These are phyloP conservation scores for Luehdorfia chinensis DNA, from an alignment of 1,140 invertebrate genomes.

Conservation along the genomic window DNA sequence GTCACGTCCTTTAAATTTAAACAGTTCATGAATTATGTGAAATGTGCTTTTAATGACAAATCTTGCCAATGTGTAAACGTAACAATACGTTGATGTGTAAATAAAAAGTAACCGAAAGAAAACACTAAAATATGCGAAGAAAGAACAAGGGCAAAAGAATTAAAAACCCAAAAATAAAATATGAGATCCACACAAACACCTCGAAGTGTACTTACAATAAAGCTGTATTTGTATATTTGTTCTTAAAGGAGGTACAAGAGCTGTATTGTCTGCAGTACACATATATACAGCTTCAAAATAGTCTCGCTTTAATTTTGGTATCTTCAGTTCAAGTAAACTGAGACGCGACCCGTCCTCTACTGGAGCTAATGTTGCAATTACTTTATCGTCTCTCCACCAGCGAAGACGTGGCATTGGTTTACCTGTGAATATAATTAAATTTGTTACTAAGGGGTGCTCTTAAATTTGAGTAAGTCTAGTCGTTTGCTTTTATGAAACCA, in stretches of 20 bases:
- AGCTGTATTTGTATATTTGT: slow-evolving; percentile 86
- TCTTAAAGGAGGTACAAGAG: slow-evolving; percentile 79
- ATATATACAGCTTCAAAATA: slow-evolving; percentile 91
- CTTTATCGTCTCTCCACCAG: slow-evolving; percentile 88
- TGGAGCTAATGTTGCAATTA: slow-evolving; percentile 66
- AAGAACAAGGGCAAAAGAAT: too few species aligned
- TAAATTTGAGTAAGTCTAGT: not conserved
- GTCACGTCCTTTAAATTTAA: slow-evolving; percentile 18
- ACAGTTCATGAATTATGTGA: not conserved
- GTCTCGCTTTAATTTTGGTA: slow-evolving; percentile 73
- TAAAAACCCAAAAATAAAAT: not conserved
- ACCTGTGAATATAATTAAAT: slow-evolving; percentile 76
- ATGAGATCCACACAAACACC: not conserved
- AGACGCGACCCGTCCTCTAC: slow-evolving; percentile 52
- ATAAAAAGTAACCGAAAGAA: too few species aligned
- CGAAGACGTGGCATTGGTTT: slow-evolving; percentile 85
- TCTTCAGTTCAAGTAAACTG: slow-evolving; percentile 51
- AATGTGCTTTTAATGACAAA: too few species aligned
- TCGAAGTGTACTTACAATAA: slow-evolving; percentile 79
- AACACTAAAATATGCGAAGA: too few species aligned
- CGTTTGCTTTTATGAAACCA: slow-evolving; percentile 2
- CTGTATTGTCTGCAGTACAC: slow-evolving; percentile 91
- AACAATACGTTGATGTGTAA: too few species aligned
- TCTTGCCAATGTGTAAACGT: too few species aligned
- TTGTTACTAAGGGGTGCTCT: slow-evolving; percentile 1